These are phyloP conservation scores for Nymphalis urticae DNA, from an alignment of 2,888 invertebrate species.

Conservation along the genomic window DNA sequence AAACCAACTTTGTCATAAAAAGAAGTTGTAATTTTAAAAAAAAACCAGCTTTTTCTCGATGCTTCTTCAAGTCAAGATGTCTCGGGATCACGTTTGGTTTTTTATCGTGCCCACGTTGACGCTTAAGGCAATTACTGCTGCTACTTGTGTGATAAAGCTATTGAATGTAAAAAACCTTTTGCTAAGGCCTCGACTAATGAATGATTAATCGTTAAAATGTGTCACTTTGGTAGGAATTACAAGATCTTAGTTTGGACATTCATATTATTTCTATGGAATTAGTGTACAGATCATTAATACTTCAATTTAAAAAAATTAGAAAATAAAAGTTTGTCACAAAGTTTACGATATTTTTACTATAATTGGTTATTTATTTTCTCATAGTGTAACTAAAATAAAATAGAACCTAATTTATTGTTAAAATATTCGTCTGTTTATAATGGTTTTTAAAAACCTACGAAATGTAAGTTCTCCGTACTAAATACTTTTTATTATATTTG, in stretches of 20 bases:
- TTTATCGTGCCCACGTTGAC: slow-evolving; percentile 27
- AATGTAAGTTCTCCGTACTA: too few relatives aligned
- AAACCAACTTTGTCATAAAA: background rate
- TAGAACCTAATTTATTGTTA: too few relatives aligned
- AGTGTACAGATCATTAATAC: background rate
- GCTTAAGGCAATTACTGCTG: slow-evolving; percentile 28
- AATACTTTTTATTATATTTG: too few relatives aligned
- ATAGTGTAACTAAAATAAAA: too few relatives aligned
- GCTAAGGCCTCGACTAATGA: slow-evolving; percentile 26
- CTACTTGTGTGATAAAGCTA: slow-evolving; percentile 28
- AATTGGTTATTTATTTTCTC: too few relatives aligned
- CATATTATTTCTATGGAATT: background rate
- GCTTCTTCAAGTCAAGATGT: slow-evolving; percentile 17
- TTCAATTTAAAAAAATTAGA: too few relatives aligned
- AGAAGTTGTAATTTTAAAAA: slow-evolving; percentile 10
- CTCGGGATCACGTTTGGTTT: slow-evolving; percentile 16
- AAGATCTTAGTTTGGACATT: background rate
- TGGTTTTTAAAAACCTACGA: too few relatives aligned
- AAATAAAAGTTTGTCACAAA: too few relatives aligned
- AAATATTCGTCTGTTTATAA: too few relatives aligned
- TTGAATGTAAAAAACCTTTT: slow-evolving; percentile 22
- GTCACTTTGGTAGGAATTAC: slow-evolving; percentile 16
- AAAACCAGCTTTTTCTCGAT: slow-evolving; percentile 3
- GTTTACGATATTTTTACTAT: too few relatives aligned
- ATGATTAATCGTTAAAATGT: slow-evolving; percentile 27